Evolutionary conservation across 2,888 invertebrate species (phyloP).

Genomic region (Osedax frankpressi): DNA sequence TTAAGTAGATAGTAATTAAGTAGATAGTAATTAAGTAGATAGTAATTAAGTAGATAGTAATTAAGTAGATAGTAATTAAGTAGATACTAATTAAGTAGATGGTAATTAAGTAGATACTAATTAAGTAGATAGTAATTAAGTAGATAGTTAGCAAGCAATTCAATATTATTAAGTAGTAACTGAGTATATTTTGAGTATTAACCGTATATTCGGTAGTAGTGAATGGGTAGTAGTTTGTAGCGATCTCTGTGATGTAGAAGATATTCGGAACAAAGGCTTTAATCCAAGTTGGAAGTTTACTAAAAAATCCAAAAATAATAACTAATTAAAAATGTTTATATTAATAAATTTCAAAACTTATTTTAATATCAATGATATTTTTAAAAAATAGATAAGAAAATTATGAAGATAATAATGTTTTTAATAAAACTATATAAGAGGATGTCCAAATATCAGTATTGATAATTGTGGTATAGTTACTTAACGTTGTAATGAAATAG

Average conservation of each 20-base stretch:
- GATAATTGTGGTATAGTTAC: no score
- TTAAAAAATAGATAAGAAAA: no score
- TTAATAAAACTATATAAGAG: no score
- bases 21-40: not conserved
- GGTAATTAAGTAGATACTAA: not conserved
- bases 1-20: not conserved
- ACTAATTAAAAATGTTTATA: no score
- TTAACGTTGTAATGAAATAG: no score
- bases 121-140: not conserved
- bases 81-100: not conserved
- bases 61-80: not conserved
- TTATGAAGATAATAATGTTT: no score
- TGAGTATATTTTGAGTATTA: not conserved
- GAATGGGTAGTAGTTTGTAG: constrained; percentile 86
- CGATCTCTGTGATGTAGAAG: constrained; percentile 82
- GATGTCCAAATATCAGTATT: no score
- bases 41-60: not conserved
- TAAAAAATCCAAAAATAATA: no score
- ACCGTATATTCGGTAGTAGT: constrained; percentile 57
- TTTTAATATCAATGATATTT: no score
- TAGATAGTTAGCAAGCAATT: not conserved
- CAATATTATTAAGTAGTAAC: not conserved
- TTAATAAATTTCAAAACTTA: no score
- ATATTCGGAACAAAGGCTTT: constrained; percentile 74
- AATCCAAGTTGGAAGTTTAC: constrained; percentile 77